These are phyloP conservation scores for Garra rufa DNA, from an alignment of 2,113 vertebrate species.

Conservation along the genomic window DNA sequence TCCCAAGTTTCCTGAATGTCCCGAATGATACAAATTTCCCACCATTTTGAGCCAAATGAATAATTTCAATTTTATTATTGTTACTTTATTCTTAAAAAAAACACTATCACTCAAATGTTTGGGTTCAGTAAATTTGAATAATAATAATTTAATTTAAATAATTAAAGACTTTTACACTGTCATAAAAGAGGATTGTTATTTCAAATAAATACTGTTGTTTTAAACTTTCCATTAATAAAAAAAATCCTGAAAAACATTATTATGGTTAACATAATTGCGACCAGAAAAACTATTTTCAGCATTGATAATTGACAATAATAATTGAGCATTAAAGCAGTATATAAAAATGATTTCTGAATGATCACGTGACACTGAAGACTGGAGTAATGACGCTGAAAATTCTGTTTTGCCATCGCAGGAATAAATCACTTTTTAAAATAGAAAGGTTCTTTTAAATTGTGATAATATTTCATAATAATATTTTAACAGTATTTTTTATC, in stretches of 20 bases:
- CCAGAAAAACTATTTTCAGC: neutral
- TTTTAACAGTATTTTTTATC: too few species aligned
- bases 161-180: neutral
- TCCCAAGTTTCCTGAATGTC: neutral
- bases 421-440: neutral
- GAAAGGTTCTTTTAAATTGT: too few species aligned
- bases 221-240: too few species aligned
- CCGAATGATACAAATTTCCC: neutral
- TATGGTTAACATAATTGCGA: too few species aligned
- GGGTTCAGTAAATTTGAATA: neutral
- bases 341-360: neutral
- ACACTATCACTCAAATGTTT: neutral
- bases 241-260: too few species aligned
- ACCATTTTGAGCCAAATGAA: neutral
- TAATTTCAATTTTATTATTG: neutral
- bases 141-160: too few species aligned
- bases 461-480: too few species aligned
- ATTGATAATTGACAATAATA: too few species aligned
- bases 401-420: neutral
- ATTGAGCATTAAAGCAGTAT: neutral
- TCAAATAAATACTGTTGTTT: too few species aligned
- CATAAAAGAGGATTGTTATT: too few species aligned
- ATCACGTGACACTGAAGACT: neutral
- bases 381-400: neutral
- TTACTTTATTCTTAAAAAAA: neutral